Evolutionary conservation across 2,888 invertebrate genomes (phyloP).

Genomic region (Ferdinandea cuprea): DNA sequence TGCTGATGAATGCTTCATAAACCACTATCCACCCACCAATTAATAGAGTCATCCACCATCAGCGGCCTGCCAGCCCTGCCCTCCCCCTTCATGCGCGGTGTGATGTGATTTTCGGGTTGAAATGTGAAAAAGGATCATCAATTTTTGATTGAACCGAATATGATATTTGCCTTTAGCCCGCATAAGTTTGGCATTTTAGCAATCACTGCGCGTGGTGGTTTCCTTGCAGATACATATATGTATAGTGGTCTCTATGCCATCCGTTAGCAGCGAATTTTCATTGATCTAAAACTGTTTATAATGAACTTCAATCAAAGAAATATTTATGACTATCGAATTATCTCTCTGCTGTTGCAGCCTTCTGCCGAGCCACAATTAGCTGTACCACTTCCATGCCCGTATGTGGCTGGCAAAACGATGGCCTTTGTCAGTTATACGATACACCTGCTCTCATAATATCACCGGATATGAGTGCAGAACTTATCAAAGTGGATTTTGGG

Average conservation of each 20-base stretch:
- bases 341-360: conserved; percentile 18
- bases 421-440: conserved; percentile 25
- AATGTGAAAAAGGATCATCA: conserved; percentile 50
- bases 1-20: conserved; percentile 61
- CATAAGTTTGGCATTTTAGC: conserved; percentile 1
- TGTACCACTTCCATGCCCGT: conserved; percentile 4
- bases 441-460: conserved; percentile 29
- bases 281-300: conserved; percentile 59
- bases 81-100: no score
- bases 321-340: conserved; percentile 69
- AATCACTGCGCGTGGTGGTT: conserved; percentile 12
- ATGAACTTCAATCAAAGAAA: conserved; percentile 72
- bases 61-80: neutral
- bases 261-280: conserved; percentile 43
- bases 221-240: neutral
- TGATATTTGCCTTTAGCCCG: conserved; percentile 46
- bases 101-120: conserved; percentile 52
- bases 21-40: conserved; percentile 59
- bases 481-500: conserved; percentile 46
- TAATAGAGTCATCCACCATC: conserved; percentile 52
- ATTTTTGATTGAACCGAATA: conserved; percentile 36
- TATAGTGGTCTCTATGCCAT: neutral
- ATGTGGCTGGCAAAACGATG: neutral
- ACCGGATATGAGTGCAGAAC: conserved; percentile 20
- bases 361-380: neutral